phyloP scores from a whole-genome alignment of 2,888 invertebrate genomes.

The Eucriotettix oculatus region DNA sequence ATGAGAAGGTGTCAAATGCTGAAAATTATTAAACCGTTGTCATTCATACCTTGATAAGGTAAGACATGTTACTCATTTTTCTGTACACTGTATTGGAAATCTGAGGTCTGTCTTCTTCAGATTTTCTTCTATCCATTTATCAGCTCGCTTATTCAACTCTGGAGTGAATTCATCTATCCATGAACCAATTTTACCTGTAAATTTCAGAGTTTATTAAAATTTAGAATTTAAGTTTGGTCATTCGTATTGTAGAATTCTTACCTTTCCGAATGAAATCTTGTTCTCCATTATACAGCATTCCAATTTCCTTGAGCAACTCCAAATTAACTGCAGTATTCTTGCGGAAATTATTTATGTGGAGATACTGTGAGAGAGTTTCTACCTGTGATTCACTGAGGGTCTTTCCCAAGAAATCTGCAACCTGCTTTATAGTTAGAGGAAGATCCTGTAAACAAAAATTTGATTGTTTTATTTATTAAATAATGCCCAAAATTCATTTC shows the following conservation, averaged over 20 bases:
- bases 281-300: constrained; percentile 38
- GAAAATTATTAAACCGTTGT: no score
- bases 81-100: constrained; percentile 28
- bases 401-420: not conserved
- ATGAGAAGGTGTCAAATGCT: no score
- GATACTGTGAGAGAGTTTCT: constrained; percentile 44
- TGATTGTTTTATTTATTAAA: no score
- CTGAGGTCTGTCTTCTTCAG: constrained; percentile 38
- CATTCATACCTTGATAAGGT: no score
- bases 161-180: constrained; percentile 57
- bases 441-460: not conserved
- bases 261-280: constrained; percentile 53
- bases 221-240: no score
- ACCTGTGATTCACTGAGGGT: constrained; percentile 31
- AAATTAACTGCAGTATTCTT: constrained; percentile 64
- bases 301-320: constrained; percentile 42
- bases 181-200: constrained; percentile 33
- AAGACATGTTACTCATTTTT: no score
- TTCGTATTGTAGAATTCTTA: constrained; percentile 16
- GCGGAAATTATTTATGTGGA: constrained; percentile 67
- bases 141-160: constrained; percentile 44
- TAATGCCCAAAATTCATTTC: no score
- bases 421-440: not conserved
- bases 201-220: not conserved
- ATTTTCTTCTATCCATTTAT: constrained; percentile 52